Conservation (phyloP, 2,113 vertebrate genomes). For the Vidua macroura region DNA sequence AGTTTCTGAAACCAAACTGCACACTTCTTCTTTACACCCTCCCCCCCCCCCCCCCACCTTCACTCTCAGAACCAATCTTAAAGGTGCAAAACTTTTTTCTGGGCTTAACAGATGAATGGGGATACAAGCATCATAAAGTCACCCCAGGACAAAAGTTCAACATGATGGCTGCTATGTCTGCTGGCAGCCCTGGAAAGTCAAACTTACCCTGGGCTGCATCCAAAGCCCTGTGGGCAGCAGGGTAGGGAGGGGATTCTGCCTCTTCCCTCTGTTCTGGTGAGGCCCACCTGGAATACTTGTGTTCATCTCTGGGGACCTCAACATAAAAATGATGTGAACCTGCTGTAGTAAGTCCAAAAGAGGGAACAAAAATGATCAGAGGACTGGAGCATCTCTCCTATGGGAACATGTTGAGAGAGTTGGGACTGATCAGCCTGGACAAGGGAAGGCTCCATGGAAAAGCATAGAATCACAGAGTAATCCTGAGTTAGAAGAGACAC, state of each 20-base stretch:
- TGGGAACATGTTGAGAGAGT: background rate
- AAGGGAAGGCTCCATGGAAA: background rate
- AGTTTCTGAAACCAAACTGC: background rate
- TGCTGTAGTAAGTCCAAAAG: background rate
- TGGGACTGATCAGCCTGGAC: background rate
- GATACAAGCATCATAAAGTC: background rate
- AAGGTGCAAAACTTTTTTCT: background rate
- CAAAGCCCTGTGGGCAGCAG: background rate
- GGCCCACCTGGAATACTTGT: background rate
- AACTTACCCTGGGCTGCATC: background rate
- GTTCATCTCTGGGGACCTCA: background rate
- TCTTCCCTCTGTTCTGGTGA: background rate
- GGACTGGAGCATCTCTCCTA: background rate
- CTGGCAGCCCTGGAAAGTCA: background rate
- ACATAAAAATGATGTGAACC: background rate
- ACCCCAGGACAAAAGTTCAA: background rate
- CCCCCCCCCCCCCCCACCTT: rapidly evolving
- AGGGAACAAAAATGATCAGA: background rate
- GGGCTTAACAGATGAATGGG: background rate
- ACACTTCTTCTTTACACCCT: background rate
- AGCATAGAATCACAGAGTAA: background rate
- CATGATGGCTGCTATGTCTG: too few relatives aligned
- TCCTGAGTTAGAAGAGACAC: background rate
- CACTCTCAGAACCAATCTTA: background rate
- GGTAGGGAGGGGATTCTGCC: background rate